Base-by-base conservation (phyloP, 2,797 vertebrate species). In the Antennarius maculatus region DNA sequence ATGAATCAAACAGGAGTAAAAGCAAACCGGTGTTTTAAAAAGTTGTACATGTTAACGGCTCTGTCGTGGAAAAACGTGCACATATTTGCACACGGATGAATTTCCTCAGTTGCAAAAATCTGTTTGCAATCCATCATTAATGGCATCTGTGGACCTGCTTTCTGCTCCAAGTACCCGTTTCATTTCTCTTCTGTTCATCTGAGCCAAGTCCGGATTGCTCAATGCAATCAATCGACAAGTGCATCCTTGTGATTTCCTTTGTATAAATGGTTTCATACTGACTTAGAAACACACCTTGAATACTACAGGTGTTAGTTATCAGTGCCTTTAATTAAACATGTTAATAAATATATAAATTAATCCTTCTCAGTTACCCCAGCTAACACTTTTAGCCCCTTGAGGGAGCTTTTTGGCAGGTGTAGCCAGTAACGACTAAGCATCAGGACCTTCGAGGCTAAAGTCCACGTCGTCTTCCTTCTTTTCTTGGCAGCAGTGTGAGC, bases 401-500 rank as follows among this genome's bases (percentile, higher is more conserved):
- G n/a, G 37, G 49, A 71, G 49, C 42, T 56, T 71, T 65, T 65
- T 79, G 76, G 75, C 76, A 82, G 66, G 66, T 58, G 1, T 43
- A 29, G 50, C 74, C 69, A 64, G 66, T 0, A 62, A 54, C 39
- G 15, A 61, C 59, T 18, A 39, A 61, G 63, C 64, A 57, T 66
- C 67, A 28, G 65, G 78, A 74, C 76, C 31, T 67, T 16, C 9
- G 41, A 83, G 65, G 67, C 67, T 65, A 29, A 62, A 55, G 46
- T 66, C 66, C 67, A 29, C 53, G 61, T 74, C 13, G 45, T 66
- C 66, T 82, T 71, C 56, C 42, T 62, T 39, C 37, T 49, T 39
- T 66, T 74, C 71, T 72, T 84, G 80, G 81, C 81, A 82, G 66
- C 65, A 4, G 61, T n/a, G 10, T 5, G 46, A 61, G 67, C 54